Conservation (phyloP, 2,888 invertebrate genomes). For the Helobdella robusta region DNA sequence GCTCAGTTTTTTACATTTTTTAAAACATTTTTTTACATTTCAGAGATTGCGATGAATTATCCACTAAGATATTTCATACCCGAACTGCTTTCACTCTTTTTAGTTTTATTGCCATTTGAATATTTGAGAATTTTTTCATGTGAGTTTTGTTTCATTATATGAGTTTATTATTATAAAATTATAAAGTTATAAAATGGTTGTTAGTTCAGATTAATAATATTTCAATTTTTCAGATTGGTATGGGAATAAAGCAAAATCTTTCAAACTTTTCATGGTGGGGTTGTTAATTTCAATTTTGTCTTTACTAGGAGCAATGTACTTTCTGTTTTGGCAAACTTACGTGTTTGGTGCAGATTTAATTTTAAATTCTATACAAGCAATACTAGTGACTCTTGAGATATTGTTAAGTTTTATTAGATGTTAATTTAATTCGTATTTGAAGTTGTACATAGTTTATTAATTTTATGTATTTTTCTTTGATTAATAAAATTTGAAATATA, state of each 20-base stretch:
- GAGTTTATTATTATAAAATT: too few species aligned
- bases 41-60: not conserved
- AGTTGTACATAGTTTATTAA: not conserved
- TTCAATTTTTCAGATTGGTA: conserved; percentile 12
- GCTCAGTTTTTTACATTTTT: not conserved
- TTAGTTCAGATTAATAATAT: too few species aligned
- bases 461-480: not conserved
- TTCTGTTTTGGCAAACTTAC: conserved; percentile 1
- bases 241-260: not conserved
- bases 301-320: not conserved
- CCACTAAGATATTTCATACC: conserved; percentile 15
- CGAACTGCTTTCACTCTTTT: not conserved
- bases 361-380: not conserved
- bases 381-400: not conserved
- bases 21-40: not conserved
- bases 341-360: conserved; percentile 11
- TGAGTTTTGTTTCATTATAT: not conserved
- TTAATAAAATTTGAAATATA: not conserved
- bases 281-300: conserved; percentile 2
- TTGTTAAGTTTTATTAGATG: not conserved
- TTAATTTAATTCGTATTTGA: not conserved
- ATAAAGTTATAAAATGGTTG: too few species aligned
- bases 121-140: conserved; percentile 5
- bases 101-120: conserved; percentile 4
- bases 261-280: not conserved